Percentiles rank a stretch among this genome's conserved stretches.
phyloP scores from a whole-genome alignment of 2,888 invertebrate genomes.

The Beris morrisii region DNA sequence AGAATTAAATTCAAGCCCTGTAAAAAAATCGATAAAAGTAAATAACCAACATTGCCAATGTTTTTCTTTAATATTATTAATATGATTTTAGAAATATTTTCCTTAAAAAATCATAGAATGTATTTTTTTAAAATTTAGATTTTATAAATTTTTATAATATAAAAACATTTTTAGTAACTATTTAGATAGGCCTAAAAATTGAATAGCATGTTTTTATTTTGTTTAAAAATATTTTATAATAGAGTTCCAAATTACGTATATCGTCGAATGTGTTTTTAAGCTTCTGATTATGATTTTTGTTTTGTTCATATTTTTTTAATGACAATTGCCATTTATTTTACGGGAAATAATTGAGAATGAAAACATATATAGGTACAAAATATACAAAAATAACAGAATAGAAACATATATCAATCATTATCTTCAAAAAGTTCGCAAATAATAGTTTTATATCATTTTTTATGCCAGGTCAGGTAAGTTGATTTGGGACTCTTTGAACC shows the following conservation, averaged over 20 bases:
- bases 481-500: too few relatives aligned
- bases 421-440: too few relatives aligned
- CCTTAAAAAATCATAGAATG: not conserved
- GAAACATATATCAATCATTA: too few relatives aligned
- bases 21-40: conserved; percentile 13
- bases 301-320: conserved; percentile 3
- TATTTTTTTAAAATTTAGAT: not conserved
- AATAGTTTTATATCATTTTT: too few relatives aligned
- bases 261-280: conserved; percentile 39
- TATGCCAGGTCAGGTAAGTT: too few relatives aligned
- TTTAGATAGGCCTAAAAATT: conserved; percentile 29
- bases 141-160: conserved; percentile 11
- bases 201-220: conserved; percentile 16
- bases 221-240: conserved; percentile 32
- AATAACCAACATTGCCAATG: conserved; percentile 15
- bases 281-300: conserved; percentile 25
- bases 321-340: not conserved
- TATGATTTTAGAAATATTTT: not conserved
- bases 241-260: conserved; percentile 44
- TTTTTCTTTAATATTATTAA: conserved; percentile 11
- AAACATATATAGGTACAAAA: not conserved
- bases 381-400: too few relatives aligned
- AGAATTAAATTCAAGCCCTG: conserved; percentile 22
- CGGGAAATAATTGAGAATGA: not conserved
- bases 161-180: conserved; percentile 25